Percentiles rank a stretch among this genome's conserved stretches.
These are phyloP conservation scores for Podabrus alpinus DNA, from an alignment of 2,888 invertebrate genomes.

Conservation along the genomic window DNA sequence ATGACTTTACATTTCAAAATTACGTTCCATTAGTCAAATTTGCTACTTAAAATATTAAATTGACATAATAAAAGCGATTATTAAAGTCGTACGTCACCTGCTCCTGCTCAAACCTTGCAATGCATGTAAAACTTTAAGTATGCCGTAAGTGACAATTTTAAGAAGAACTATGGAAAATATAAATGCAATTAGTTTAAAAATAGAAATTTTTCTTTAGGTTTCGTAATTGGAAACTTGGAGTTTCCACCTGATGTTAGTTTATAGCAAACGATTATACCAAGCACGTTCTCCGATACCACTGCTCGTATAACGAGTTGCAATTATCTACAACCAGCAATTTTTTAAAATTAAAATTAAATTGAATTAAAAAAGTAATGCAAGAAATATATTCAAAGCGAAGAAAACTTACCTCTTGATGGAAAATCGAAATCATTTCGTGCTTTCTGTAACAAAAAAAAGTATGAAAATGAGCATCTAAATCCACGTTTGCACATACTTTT, in stretches of 20 bases:
- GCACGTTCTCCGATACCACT: not conserved
- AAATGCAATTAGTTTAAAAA: not conserved
- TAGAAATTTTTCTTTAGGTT: not conserved
- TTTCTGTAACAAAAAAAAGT: not conserved
- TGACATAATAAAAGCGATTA: too few relatives aligned
- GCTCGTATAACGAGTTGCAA: not conserved
- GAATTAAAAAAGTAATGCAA: not conserved
- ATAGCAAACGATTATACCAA: not conserved
- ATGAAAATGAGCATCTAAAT: not conserved
- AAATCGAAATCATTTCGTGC: not conserved
- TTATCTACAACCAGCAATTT: not conserved
- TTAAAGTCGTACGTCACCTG: too few relatives aligned
- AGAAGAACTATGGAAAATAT: too few relatives aligned
- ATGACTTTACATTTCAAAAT: too few relatives aligned
- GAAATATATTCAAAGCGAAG: not conserved
- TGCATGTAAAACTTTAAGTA: too few relatives aligned
- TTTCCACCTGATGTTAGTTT: not conserved
- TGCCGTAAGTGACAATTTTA: too few relatives aligned
- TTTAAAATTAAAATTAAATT: too few relatives aligned
- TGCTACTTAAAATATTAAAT: too few relatives aligned
- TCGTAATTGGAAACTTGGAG: not conserved
- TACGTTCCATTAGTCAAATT: too few relatives aligned
- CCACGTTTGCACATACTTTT: not conserved
- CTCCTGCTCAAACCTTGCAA: too few relatives aligned
- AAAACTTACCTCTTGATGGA: not conserved